Percentiles rank a stretch among this genome's conserved stretches.
These are phyloP conservation scores for Zootoca vivipara DNA, from an alignment of 2,113 vertebrate species.

Conservation along the genomic window DNA sequence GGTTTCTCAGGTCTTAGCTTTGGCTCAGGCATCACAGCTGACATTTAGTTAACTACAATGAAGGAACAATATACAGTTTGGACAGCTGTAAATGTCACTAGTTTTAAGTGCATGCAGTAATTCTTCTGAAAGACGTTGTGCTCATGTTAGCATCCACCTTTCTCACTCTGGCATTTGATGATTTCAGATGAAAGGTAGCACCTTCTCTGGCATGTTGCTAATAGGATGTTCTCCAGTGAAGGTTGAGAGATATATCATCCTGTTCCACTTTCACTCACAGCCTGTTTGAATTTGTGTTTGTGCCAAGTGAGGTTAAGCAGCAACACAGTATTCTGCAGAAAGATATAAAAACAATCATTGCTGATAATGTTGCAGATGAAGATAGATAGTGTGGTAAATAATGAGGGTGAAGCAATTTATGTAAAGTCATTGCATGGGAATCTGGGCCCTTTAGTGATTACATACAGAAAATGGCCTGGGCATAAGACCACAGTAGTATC, in stretches of 20 bases:
- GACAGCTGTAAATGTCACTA: constrained; percentile 16
- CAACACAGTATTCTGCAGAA: background rate
- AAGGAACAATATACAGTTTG: constrained; percentile 19
- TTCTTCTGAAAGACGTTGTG: constrained; percentile 10
- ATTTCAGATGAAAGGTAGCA: constrained; percentile 18
- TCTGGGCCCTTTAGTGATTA: background rate
- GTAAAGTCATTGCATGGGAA: background rate
- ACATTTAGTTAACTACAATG: constrained; percentile 25
- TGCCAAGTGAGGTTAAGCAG: constrained; percentile 40
- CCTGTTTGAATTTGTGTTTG: constrained; percentile 31
- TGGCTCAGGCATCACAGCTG: background rate
- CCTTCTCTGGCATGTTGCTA: constrained; percentile 16
- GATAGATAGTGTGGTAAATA: constrained; percentile 23
- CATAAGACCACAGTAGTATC: background rate
- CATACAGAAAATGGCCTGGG: background rate
- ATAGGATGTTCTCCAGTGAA: background rate
- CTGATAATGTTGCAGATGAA: constrained; percentile 1
- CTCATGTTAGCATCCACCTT: background rate
- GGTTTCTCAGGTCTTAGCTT: constrained; percentile 17
- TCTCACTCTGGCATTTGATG: constrained; percentile 10
- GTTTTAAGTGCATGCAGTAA: constrained; percentile 15
- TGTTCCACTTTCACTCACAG: constrained; percentile 24
- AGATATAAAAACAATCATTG: constrained; percentile 7
- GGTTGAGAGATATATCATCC: background rate
- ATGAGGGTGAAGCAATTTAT: background rate